Evolutionary conservation across 2,113 vertebrate species (phyloP), one percentile per base, ranked within the genome.

Genomic region (Charadrius vociferus): DNA sequence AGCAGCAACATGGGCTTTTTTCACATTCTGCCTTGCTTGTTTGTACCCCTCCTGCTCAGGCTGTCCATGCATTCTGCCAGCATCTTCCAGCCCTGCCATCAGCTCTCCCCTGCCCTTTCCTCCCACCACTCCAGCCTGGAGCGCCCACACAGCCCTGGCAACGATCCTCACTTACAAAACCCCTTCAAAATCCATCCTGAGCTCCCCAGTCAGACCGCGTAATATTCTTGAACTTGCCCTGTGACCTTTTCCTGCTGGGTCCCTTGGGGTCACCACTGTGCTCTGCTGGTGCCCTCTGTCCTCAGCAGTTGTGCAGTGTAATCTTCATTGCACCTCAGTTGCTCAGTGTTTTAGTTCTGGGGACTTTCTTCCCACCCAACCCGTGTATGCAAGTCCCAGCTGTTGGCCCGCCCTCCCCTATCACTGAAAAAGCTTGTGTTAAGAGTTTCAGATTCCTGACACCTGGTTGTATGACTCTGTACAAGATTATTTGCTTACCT

Each of bases 351-450:
- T 94, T 10, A 43, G 5, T 55, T 58, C 52, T 29, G 56, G 9
- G 27, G 18, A 47, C 43, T 52, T 79, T 55, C n/a, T 49, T 81
- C 63, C 66, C n/a, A 68, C 47, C 8, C 12, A 72, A 37, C 10
- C 19, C 1, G 0, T 2, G 8, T 12, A 39, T 1, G 0, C 1
- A 12, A 74, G 36, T 15, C 36, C n/a, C 43, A 68, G 56, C 23
- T 80, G 66, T 10, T 72, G 53, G 43, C 32, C 43, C 81, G 49
- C 49, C 72, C 52, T 90, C 22, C 11, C 24, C 50, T n/a, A 10
- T 29, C 59, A 43, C 34, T 50, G 53, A 61, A 80, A 43, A 81
- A 50, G 24, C 71, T 50, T 52, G 17, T 53, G n/a, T 49, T 52
- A 71, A 77, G 13, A 59, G n/a, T 81, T 95, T 77, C 50, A 55